phyloP scores from a whole-genome alignment of 1,140 invertebrate genomes.

The Pseudomyrmex flavicornis region DNA sequence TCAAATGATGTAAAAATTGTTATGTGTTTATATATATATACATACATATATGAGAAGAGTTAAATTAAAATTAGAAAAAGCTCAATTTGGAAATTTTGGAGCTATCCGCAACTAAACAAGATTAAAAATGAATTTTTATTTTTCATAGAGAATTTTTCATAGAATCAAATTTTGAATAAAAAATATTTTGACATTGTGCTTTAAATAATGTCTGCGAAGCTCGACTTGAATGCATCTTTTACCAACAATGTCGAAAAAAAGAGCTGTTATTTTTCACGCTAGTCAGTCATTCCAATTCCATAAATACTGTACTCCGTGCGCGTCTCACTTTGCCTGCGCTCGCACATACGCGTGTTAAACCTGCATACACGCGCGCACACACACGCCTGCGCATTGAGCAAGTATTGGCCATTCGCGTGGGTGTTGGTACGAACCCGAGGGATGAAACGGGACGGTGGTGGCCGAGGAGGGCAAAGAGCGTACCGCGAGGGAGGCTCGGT shows the following conservation, averaged over 20 bases:
- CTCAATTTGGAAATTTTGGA: too few relatives aligned
- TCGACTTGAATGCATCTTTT: neutral
- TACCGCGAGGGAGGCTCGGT: slow-evolving; percentile 62
- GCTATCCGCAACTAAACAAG: too few relatives aligned
- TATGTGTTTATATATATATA: neutral
- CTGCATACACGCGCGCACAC: neutral
- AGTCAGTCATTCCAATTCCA: slow-evolving; percentile 35
- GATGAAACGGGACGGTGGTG: slow-evolving; percentile 46
- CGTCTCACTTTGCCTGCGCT: slow-evolving; percentile 18
- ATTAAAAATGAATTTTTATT: too few relatives aligned
- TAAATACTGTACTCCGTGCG: slow-evolving; percentile 13
- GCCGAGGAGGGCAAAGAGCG: slow-evolving; percentile 38
- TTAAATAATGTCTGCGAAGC: neutral
- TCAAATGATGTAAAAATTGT: neutral
- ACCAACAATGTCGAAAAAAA: neutral
- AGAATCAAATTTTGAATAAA: neutral
- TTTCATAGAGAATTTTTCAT: too few relatives aligned
- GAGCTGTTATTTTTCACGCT: neutral
- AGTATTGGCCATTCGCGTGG: slow-evolving; percentile 32
- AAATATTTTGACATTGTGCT: neutral
- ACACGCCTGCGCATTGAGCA: neutral
- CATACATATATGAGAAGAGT: neutral
- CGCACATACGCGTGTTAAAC: neutral
- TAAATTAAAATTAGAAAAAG: neutral
- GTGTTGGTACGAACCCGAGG: slow-evolving; percentile 37